Conservation (phyloP, 2,888 invertebrate species). For the Erebia epiphron region DNA sequence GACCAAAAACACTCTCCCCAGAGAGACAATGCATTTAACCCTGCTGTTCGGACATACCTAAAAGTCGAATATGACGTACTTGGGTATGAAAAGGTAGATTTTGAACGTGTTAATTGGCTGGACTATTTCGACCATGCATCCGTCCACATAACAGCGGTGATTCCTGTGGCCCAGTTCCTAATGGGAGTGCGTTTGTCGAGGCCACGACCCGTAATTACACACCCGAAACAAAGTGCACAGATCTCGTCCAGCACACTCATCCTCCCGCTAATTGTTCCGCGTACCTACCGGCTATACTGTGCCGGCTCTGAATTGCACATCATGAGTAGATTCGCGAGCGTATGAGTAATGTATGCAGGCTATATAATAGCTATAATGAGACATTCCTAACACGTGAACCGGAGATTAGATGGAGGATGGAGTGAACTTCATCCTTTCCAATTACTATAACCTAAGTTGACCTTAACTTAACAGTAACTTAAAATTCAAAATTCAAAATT, state of each 20-base stretch:
- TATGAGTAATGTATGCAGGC: neutral
- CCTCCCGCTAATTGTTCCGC: constrained; percentile 58
- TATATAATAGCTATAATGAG: too few species aligned
- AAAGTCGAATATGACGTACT: too few species aligned
- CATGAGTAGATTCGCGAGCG: neutral
- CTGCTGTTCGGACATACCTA: too few species aligned
- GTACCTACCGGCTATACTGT: constrained; percentile 22
- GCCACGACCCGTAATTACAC: constrained; percentile 70
- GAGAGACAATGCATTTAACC: too few species aligned
- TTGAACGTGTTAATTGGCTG: neutral
- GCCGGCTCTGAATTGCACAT: constrained; percentile 7
- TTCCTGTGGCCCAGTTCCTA: constrained; percentile 48
- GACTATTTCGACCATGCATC: neutral
- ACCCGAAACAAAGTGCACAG: constrained; percentile 73
- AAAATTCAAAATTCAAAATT: too few species aligned
- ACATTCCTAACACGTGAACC: too few species aligned
- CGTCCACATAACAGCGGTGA: constrained; percentile 17
- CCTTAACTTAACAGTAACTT: too few species aligned
- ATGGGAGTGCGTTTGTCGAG: constrained; percentile 59
- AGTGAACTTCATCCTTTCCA: too few species aligned
- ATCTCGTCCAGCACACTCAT: constrained; percentile 53
- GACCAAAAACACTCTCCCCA: too few species aligned
- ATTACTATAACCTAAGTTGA: too few species aligned
- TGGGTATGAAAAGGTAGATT: too few species aligned
- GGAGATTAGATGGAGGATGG: too few species aligned